phyloP scores from a whole-genome alignment of 2,797 vertebrate species.

The Lepilemur ruficaudatus region DNA sequence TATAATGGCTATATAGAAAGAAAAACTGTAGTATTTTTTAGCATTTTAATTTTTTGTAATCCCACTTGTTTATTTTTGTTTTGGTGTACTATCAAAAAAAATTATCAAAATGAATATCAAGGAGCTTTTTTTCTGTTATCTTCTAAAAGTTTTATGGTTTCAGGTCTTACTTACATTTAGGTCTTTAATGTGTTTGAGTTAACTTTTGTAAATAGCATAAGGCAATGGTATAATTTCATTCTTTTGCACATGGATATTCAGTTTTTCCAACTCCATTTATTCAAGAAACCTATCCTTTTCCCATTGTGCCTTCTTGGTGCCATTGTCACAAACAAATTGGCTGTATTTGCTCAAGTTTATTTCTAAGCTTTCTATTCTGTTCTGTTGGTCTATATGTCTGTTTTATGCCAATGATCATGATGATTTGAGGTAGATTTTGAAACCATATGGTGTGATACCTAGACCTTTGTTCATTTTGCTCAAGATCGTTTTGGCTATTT shows the following conservation, averaged over 20 bases:
- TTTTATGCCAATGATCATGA: neutral
- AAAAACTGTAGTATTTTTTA: neutral
- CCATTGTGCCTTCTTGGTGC: neutral
- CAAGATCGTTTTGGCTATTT: neutral
- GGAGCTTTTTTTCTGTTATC: neutral
- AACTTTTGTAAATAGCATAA: neutral
- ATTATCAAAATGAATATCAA: neutral
- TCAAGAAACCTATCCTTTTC: neutral
- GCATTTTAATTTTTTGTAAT: neutral
- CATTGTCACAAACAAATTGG: neutral
- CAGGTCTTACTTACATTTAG: neutral
- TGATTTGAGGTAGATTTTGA: neutral
- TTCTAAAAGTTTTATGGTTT: neutral
- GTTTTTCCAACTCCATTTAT: neutral
- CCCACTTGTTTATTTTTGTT: neutral
- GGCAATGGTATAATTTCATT: neutral
- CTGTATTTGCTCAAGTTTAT: neutral
- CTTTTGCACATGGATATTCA: neutral
- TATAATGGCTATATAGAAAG: neutral
- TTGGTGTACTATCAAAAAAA: neutral
- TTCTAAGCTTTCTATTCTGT: neutral
- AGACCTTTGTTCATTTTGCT: neutral
- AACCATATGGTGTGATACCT: neutral
- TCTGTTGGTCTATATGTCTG: neutral
- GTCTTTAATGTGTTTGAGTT: neutral